Percentiles rank a stretch among this genome's conserved stretches.
phyloP scores from a whole-genome alignment of 2,113 vertebrate genomes.

The Psilopogon haemacephalus region DNA sequence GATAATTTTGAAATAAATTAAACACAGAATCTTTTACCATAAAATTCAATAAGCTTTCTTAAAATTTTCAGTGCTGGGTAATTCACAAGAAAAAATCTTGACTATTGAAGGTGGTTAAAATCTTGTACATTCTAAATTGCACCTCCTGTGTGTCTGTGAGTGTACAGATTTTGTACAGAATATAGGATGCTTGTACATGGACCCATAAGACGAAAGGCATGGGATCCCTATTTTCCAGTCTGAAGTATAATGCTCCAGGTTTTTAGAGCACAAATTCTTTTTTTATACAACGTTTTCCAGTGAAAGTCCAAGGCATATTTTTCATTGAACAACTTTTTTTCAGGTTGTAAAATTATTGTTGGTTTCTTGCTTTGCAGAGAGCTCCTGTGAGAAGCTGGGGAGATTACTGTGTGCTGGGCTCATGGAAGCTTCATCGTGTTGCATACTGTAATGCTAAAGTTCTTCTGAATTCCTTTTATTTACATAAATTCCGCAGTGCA shows the following conservation, averaged over 20 bases:
- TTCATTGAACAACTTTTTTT: not conserved
- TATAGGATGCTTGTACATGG: not conserved
- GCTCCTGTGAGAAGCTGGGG: not conserved
- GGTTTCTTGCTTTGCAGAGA: not conserved
- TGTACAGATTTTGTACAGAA: not conserved
- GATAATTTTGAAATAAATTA: not conserved
- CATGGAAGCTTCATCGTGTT: not conserved
- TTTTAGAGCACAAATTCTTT: not conserved
- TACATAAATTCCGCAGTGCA: slow-evolving; percentile 21
- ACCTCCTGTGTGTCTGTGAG: not conserved
- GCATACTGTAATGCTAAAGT: not conserved
- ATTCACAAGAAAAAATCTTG: not conserved
- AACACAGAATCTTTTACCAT: not conserved
- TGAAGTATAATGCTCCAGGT: not conserved
- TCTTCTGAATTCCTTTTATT: slow-evolving; percentile 4
- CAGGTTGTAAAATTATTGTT: not conserved
- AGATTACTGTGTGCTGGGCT: not conserved
- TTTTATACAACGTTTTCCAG: not conserved
- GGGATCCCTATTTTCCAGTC: not conserved
- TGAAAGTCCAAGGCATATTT: not conserved
- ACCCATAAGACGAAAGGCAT: not conserved
- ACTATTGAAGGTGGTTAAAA: not conserved
- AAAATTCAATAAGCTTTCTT: not conserved
- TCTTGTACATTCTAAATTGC: not conserved
- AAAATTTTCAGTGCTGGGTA: not conserved